phyloP scores from a whole-genome alignment of 2,113 vertebrate genomes.

The Caranx ignobilis region DNA sequence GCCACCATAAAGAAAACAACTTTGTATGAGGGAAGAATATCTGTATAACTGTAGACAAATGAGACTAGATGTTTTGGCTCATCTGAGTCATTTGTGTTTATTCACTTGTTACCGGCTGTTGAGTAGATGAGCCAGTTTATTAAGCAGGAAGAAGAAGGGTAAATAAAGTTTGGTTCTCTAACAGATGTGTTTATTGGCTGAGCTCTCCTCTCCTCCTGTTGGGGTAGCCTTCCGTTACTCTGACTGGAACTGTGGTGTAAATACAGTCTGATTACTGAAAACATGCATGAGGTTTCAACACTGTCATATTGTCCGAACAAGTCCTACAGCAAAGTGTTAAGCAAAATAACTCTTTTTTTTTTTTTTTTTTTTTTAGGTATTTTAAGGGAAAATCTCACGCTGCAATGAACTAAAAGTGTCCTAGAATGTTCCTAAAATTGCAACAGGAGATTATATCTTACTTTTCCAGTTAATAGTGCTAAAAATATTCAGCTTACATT shows the following conservation, averaged over 20 bases:
- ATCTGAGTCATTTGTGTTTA: background rate
- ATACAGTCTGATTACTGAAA: background rate
- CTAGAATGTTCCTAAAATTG: background rate
- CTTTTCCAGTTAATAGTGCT: slow-evolving; percentile 50
- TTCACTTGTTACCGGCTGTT: too few species aligned
- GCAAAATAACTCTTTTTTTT: too few species aligned
- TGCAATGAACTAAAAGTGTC: background rate
- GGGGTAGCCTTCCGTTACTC: background rate
- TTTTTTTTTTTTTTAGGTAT: background rate
- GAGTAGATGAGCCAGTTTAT: background rate
- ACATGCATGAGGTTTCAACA: background rate
- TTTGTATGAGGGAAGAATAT: too few species aligned
- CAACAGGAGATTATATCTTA: slow-evolving; percentile 46
- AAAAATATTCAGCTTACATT: slow-evolving; percentile 45
- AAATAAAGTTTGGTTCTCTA: background rate
- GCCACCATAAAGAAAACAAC: too few species aligned
- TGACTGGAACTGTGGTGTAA: background rate
- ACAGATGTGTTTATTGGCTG: slow-evolving; percentile 7
- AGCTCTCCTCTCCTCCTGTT: background rate
- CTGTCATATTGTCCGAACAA: background rate
- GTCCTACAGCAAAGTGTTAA: background rate
- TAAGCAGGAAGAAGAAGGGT: background rate
- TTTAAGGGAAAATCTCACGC: background rate
- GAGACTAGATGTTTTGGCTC: background rate
- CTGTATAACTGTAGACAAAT: background rate